A percentile compares a stretch with the other conserved stretches of the same genome.
These are phyloP conservation scores for Calidris pygmaea DNA, from an alignment of 2,113 vertebrate genomes.

Conservation along the genomic window DNA sequence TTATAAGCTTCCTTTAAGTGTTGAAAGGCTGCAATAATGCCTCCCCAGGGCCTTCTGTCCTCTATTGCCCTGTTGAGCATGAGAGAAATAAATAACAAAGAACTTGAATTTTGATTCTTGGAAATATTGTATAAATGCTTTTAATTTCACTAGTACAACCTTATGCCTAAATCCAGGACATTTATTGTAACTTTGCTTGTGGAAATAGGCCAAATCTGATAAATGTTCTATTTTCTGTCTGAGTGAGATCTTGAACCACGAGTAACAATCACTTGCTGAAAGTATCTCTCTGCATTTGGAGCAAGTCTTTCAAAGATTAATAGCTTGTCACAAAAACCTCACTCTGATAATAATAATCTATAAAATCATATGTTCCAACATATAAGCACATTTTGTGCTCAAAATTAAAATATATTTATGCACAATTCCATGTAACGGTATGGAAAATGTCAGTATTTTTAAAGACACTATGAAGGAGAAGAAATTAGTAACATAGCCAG, in stretches of 20 bases:
- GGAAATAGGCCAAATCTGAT: neutral
- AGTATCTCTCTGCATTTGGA: neutral
- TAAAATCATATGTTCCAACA: constrained; percentile 38
- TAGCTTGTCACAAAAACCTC: constrained; percentile 56
- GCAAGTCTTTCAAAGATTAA: constrained; percentile 61
- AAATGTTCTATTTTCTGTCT: constrained; percentile 15
- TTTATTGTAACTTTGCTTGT: neutral
- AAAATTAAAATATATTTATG: constrained; percentile 22
- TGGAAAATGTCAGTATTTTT: constrained; percentile 43
- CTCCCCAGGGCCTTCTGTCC: neutral
- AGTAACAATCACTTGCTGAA: constrained; percentile 6
- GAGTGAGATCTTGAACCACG: constrained; percentile 9
- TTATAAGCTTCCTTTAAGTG: neutral
- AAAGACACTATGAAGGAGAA: constrained; percentile 25
- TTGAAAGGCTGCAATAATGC: neutral
- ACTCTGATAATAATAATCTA: constrained; percentile 22
- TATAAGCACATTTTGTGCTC: neutral
- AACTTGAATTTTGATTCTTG: neutral
- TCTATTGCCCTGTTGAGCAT: neutral
- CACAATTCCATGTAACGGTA: neutral
- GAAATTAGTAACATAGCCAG: neutral
- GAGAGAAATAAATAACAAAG: neutral
- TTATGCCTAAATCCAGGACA: neutral
- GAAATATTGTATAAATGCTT: neutral
- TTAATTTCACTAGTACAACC: neutral